Conservation (phyloP, 2,888 invertebrate species). For the Ichneumoninae sp. region DNA sequence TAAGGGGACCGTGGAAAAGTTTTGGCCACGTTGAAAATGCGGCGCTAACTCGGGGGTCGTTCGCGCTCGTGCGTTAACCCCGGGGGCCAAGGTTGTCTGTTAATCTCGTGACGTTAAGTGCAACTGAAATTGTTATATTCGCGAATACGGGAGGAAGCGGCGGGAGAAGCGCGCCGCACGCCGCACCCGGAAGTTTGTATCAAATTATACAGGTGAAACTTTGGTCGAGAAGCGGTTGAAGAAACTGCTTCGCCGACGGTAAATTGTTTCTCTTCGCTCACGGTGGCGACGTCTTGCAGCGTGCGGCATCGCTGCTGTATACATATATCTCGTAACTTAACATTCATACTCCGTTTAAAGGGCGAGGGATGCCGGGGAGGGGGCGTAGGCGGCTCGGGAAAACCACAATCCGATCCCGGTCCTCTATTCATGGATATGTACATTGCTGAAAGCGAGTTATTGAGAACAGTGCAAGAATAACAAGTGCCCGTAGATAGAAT, state of each 20-base stretch:
- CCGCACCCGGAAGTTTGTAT: slow-evolving; percentile 53
- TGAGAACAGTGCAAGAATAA: slow-evolving; percentile 1
- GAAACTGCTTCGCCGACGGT: slow-evolving; percentile 47
- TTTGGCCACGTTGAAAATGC: slow-evolving; percentile 56
- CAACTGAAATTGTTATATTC: slow-evolving; percentile 59
- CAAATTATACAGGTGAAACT: slow-evolving; percentile 63
- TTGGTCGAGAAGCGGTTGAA: slow-evolving; percentile 51
- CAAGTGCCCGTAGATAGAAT: slow-evolving; percentile 7
- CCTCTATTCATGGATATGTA: slow-evolving; percentile 29
- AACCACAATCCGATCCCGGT: slow-evolving; percentile 9
- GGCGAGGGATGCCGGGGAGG: background rate
- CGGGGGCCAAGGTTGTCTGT: slow-evolving; percentile 45
- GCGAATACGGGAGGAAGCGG: slow-evolving; percentile 41
- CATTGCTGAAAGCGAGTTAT: slow-evolving; percentile 1
- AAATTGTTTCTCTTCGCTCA: slow-evolving; percentile 53
- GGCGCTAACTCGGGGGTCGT: slow-evolving; percentile 12
- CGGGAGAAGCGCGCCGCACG: background rate
- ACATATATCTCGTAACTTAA: slow-evolving; percentile 37
- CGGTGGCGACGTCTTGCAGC: slow-evolving; percentile 44
- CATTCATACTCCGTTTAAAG: slow-evolving; percentile 37
- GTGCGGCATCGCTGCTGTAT: background rate
- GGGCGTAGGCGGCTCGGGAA: background rate
- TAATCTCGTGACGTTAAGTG: slow-evolving; percentile 55
- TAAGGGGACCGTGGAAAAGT: background rate
- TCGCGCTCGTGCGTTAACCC: slow-evolving; percentile 5